Evolutionary conservation across 2,888 invertebrate genomes (phyloP).

Genomic region (Kuschelorhynchus macadamiae): DNA sequence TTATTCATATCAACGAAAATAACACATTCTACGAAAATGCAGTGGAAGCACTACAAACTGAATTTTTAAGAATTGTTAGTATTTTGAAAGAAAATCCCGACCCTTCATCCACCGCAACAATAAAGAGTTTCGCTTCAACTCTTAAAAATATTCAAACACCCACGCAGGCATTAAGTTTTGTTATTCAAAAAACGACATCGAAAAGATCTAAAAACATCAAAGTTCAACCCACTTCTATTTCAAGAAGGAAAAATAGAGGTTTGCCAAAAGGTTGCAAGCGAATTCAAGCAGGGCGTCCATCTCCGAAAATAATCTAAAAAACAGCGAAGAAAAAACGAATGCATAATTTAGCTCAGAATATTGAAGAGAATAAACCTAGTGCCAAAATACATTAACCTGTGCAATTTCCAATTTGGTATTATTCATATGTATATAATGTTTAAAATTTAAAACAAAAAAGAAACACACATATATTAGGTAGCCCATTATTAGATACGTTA

Average conservation of each 20-base stretch:
- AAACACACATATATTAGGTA: too few species aligned
- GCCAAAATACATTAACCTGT: constrained; percentile 4
- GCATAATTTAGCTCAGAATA: constrained; percentile 1
- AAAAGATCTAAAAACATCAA: background rate
- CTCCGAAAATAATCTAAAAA: constrained; percentile 2
- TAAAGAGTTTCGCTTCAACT: background rate
- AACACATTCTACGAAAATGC: background rate
- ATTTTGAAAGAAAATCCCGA: too few species aligned
- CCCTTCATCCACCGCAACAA: background rate
- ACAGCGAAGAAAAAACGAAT: background rate
- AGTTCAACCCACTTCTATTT: background rate
- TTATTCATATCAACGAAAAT: constrained; percentile 1
- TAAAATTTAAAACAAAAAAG: too few species aligned
- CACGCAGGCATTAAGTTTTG: background rate
- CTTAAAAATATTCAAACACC: background rate
- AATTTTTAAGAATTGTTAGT: background rate
- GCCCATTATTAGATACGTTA: too few species aligned
- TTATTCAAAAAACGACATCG: constrained; percentile 3
- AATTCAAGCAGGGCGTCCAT: background rate
- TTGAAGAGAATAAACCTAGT: background rate
- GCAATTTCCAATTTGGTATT: background rate
- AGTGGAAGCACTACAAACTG: background rate
- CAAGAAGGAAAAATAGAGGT: too few species aligned
- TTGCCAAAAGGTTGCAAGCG: too few species aligned
- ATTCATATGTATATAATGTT: too few species aligned